Evolutionary conservation across 2,888 invertebrate species (phyloP), one percentile per base, ranked within the genome.

Genomic region (Lapara coniferarum): DNA sequence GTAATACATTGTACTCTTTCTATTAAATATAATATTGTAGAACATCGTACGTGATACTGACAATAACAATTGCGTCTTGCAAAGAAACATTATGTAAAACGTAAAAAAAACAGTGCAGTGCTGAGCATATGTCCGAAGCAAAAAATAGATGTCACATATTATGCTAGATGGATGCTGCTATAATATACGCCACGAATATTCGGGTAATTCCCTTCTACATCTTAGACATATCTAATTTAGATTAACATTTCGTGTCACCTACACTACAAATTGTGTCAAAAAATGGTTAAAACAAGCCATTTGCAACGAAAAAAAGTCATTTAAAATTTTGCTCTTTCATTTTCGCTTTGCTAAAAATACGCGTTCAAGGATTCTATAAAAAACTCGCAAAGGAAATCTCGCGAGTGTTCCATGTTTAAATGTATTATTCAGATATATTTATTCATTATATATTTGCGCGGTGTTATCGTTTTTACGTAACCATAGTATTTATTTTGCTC

Each of bases 401-500:
- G 19, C 63, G 19, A 49, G 19, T 63, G n/a, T 59, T 59, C 44
- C 16, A 63, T 49, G 19, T 19, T 59, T n/a, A 58, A 58, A 49
- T 30, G 51, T 68, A 56, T 57, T 30, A 68, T 58, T 55, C 19
- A 25, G 49, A 63, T 10, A 19, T 16, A 19, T 49, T 46, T 51
- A n/a, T n/a, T 55, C 19, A 25, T 19, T 63, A 63, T 10, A 19
- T 16, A 19, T 49, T 46, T 51, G 30, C 25, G 30, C 25, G 51
- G 13, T 51, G 25, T 30, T n/a, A 52, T 58, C 58, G 37, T 14
- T 58, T 16, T 68, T 51, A 52, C 37, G 37, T 25, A 49, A 68
- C 44, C 16, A 44, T 44, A 52, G n/a, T 59, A 53, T 37, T 59
- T 57, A 58, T 56, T 66, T 19, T 67, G 53, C 51, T 68, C 30